These are phyloP conservation scores for Panurus biarmicus DNA, from an alignment of 2,113 vertebrate genomes.

Conservation along the genomic window DNA sequence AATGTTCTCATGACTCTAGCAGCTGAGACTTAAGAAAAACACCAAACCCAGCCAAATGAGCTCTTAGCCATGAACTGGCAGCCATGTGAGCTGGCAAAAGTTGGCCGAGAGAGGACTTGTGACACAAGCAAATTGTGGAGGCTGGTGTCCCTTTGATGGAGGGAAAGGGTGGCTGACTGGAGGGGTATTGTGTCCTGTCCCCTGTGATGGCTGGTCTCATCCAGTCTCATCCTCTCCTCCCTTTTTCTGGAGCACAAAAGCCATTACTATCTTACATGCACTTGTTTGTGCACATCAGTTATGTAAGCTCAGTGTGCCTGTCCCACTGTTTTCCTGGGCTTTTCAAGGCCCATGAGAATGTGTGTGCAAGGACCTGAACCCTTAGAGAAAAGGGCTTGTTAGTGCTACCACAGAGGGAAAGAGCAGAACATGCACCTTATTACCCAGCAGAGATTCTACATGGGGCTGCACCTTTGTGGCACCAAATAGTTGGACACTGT, in stretches of 20 bases:
- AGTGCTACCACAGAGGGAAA: neutral
- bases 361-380: neutral
- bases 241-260: neutral
- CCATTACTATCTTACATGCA: rapidly evolving
- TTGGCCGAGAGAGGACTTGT: neutral
- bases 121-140: neutral
- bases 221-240: neutral
- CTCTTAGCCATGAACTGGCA: neutral
- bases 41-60: neutral
- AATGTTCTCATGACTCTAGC: neutral
- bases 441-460: neutral
- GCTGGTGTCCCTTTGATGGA: neutral
- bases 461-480: neutral
- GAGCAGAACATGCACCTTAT: neutral
- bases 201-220: neutral
- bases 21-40: neutral
- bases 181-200: neutral
- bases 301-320: neutral
- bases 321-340: neutral
- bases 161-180: neutral
- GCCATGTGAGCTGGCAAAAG: neutral
- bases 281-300: neutral
- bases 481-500: neutral
- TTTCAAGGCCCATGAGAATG: neutral
- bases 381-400: neutral